These are phyloP conservation scores for Drosophila pseudoananassae DNA, from an alignment of 1,140 invertebrate species.

Conservation along the genomic window DNA sequence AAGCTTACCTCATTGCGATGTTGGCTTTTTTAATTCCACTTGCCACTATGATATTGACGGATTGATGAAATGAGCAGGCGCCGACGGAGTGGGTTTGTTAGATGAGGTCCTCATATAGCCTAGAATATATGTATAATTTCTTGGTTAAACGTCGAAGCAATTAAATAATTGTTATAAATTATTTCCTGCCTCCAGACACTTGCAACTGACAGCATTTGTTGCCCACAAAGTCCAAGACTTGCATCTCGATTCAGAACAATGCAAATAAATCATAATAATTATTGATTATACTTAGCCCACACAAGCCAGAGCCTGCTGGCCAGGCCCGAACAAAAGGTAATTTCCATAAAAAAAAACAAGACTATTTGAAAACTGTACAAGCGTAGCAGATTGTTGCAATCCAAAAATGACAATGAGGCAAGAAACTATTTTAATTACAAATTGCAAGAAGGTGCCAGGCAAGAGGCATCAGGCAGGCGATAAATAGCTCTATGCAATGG, in stretches of 20 bases:
- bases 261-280: constrained; percentile 52
- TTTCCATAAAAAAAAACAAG: constrained; percentile 47
- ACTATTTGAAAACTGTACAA: constrained; percentile 47
- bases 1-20: constrained; percentile 49
- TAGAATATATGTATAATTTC: too few species aligned
- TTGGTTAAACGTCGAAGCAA: too few species aligned
- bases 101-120: too few species aligned
- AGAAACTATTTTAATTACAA: constrained; percentile 65
- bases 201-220: neutral
- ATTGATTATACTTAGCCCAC: constrained; percentile 44
- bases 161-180: constrained; percentile 2
- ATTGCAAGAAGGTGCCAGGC: constrained; percentile 26
- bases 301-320: constrained; percentile 32
- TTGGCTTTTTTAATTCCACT: constrained; percentile 42
- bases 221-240: constrained; percentile 20
- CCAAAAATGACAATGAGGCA: constrained; percentile 55
- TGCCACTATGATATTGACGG: constrained; percentile 45
- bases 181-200: constrained; percentile 6
- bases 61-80: constrained; percentile 56
- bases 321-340: constrained; percentile 33
- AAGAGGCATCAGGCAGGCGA: constrained; percentile 14
- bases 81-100: constrained; percentile 50
- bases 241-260: constrained; percentile 32
- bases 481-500: constrained; percentile 44
- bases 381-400: constrained; percentile 21